A percentile compares a stretch with the other conserved stretches of the same genome.
phyloP scores from a whole-genome alignment of 2,797 vertebrate species.

The Hyperoplus lanceolatus region DNA sequence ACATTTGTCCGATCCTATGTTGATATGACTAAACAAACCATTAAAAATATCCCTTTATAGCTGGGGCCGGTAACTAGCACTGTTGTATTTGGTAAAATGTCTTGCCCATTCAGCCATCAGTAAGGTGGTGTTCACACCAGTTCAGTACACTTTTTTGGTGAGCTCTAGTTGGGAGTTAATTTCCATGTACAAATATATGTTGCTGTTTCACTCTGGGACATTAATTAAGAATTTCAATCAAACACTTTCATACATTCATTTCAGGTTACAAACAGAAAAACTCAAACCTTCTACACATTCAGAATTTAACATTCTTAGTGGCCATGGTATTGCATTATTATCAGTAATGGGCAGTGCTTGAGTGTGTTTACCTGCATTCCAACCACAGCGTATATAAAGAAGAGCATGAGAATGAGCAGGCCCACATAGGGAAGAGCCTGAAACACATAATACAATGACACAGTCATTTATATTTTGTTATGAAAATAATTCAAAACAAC shows the following conservation, averaged over 20 bases:
- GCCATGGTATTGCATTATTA: background rate
- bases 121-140: too few relatives aligned
- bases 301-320: background rate
- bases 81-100: too few relatives aligned
- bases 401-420: slow-evolving; percentile 83
- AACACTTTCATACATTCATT: background rate
- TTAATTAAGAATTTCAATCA: background rate
- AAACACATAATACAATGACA: slow-evolving; percentile 31
- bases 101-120: too few relatives aligned
- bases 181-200: too few relatives aligned
- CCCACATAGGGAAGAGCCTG: slow-evolving; percentile 88
- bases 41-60: too few relatives aligned
- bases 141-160: too few relatives aligned
- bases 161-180: too few relatives aligned
- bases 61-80: too few relatives aligned
- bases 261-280: background rate
- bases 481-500: background rate
- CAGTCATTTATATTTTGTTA: background rate
- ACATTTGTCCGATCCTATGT: too few relatives aligned
- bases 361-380: slow-evolving; percentile 91
- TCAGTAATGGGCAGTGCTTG: background rate
- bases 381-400: slow-evolving; percentile 97
- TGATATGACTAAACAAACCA: too few relatives aligned
- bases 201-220: background rate
- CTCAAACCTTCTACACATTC: background rate